Base-by-base conservation (phyloP, 1,140 invertebrate species). In the Antheraea mylitta region DNA sequence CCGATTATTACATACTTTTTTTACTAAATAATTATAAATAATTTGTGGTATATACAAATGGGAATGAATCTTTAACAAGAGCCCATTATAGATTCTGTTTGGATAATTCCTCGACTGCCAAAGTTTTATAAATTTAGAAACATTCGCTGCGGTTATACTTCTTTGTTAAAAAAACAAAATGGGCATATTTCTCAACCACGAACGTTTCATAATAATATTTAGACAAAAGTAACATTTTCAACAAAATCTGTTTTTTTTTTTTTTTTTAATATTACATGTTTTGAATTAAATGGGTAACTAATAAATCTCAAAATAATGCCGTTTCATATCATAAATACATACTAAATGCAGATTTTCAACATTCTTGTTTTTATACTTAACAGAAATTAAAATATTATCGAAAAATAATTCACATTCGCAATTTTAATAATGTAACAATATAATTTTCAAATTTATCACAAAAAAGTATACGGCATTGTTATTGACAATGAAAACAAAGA, bases 31-130 rank as follows among this genome's bases (percentile, higher is more conserved):
- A 75, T 70, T 79, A 83, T 81, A 83, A 79, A 82, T 76, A 77
- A 80, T 81, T 71, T 69, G 80, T 89, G 85, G 83, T 89, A 89
- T 89, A 7, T 89, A 89, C 86, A 89, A 42, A 69, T 82, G 86
- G 79, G 83, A 89, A 89, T 86, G 86, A 89, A 87, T 85, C 86
- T 71, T 71, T 64, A 18, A 45, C 16, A 42, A 37, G 0, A 38
- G 18, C 16, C 16, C 13, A 38, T 64, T 42, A 45, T 45, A 64
- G 16, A 45, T 45, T 18, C 16, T 60, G 7, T 60, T 18, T 18
- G 8, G 10, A 19, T 18, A 10, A 22, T 4, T 60, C 18, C 22
- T 18, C 18, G 9, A 19, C 22, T 18, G 18, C 9, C 18, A 10
- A n/a, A 22, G 8, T 60, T 60, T 60, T 60, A 60, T n/a, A 60